Conservation (phyloP, 2,797 vertebrate species). For the Poeciliopsis infans region DNA sequence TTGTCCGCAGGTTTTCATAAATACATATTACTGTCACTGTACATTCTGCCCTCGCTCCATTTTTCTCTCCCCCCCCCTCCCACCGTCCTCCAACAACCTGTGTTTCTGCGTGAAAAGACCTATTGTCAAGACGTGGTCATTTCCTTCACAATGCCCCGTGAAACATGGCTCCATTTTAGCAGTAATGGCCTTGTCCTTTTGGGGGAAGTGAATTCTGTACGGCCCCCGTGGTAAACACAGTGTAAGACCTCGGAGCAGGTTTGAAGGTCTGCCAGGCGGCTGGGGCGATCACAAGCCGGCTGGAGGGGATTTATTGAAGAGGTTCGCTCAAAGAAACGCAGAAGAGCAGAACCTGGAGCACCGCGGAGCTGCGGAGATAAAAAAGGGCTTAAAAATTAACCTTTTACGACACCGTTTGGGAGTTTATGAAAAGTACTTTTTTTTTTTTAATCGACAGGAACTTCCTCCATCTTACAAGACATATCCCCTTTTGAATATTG, state of each 20-base stretch:
- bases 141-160: slow-evolving; percentile 67
- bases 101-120: slow-evolving; percentile 59
- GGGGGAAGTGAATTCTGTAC: slow-evolving; percentile 52
- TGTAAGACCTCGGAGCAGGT: slow-evolving; percentile 63
- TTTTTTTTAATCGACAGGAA: background rate
- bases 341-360: slow-evolving; percentile 8
- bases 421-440: background rate
- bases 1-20: slow-evolving; percentile 75
- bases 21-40: slow-evolving; percentile 67
- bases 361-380: background rate
- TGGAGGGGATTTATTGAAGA: slow-evolving; percentile 27
- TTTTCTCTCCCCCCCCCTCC: background rate
- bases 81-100: slow-evolving; percentile 23
- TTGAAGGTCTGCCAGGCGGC: slow-evolving; percentile 65
- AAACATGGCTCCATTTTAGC: slow-evolving; percentile 69
- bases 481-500: slow-evolving; percentile 66
- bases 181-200: slow-evolving; percentile 65
- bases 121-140: slow-evolving; percentile 74
- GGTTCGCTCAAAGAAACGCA: background rate
- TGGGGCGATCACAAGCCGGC: slow-evolving; percentile 7
- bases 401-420: background rate
- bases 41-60: slow-evolving; percentile 53
- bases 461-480: slow-evolving; percentile 21
- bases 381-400: slow-evolving; percentile 10
- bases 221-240: slow-evolving; percentile 62